Conservation (phyloP, 2,888 invertebrate species). For the Caenorhabditis plicata region DNA sequence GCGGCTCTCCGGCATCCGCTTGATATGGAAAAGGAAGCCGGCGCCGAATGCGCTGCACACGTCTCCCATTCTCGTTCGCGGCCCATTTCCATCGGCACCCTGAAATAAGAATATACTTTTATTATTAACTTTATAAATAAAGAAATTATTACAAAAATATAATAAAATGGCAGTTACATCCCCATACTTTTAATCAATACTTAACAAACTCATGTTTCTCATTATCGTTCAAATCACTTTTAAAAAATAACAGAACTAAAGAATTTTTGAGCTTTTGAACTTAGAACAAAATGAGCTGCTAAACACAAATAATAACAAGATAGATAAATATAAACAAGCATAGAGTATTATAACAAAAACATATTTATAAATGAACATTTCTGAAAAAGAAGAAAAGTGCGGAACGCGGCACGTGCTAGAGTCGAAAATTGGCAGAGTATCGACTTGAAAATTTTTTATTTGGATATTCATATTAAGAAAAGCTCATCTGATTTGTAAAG, state of each 20-base stretch:
- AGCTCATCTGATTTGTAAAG: too few species aligned
- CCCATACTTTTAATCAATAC: too few species aligned
- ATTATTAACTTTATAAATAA: not conserved
- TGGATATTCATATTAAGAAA: too few species aligned
- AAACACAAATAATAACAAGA: not conserved
- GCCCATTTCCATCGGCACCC: constrained; percentile 39
- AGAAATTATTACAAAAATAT: not conserved
- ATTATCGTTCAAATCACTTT: too few species aligned
- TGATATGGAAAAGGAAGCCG: constrained; percentile 37
- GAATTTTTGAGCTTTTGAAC: too few species aligned
- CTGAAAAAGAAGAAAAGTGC: too few species aligned
- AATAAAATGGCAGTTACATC: not conserved
- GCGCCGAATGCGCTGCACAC: constrained; percentile 50
- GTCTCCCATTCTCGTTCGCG: constrained; percentile 39
- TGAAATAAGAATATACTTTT: constrained; percentile 2
- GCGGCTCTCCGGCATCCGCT: constrained; percentile 58
- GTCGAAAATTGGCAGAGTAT: too few species aligned
- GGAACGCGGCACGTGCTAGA: too few species aligned
- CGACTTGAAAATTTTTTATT: too few species aligned
- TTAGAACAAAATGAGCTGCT: constrained; percentile 3
- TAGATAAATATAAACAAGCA: not conserved
- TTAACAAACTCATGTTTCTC: too few species aligned
- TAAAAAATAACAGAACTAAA: not conserved
- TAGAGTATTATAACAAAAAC: not conserved
- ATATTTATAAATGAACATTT: too few species aligned